Percentiles rank a stretch among this genome's conserved stretches.
Evolutionary conservation across 2,888 invertebrate species (phyloP).

Genomic region (Polyommatus icarus): DNA sequence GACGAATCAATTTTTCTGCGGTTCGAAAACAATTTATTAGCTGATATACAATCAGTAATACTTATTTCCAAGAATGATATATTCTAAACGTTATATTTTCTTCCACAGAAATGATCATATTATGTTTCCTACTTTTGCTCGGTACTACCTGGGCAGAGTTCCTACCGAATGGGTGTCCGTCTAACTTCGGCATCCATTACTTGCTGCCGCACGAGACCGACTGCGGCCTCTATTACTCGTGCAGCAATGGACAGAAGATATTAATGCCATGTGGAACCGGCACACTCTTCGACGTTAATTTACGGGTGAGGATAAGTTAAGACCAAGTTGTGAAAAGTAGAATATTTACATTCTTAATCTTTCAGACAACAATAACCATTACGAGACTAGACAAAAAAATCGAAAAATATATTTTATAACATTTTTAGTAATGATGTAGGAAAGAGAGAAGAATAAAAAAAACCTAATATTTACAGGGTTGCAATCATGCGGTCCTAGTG

Average conservation of each 20-base stretch:
- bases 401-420: no score
- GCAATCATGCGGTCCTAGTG: constrained; percentile 33
- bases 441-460: background rate
- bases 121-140: constrained; percentile 43
- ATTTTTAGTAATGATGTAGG: no score
- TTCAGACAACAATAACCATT: no score
- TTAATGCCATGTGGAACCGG: constrained; percentile 48
- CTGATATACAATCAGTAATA: no score
- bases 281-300: constrained; percentile 49
- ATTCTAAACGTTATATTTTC: background rate
- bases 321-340: no score
- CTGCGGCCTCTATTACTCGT: constrained; percentile 41
- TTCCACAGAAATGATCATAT: constrained; percentile 48
- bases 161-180: constrained; percentile 53
- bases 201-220: constrained; percentile 48
- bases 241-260: constrained; percentile 40
- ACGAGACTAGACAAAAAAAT: no score
- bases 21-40: no score
- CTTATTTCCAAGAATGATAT: no score
- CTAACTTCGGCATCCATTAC: constrained; percentile 45
- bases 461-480: constrained; percentile 32
- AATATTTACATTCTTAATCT: no score
- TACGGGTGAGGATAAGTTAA: constrained; percentile 48
- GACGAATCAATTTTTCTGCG: no score
- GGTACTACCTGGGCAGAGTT: constrained; percentile 55